Evolutionary conservation across 2,888 invertebrate species (phyloP).

Genomic region (Sceliomorpha sp.): DNA sequence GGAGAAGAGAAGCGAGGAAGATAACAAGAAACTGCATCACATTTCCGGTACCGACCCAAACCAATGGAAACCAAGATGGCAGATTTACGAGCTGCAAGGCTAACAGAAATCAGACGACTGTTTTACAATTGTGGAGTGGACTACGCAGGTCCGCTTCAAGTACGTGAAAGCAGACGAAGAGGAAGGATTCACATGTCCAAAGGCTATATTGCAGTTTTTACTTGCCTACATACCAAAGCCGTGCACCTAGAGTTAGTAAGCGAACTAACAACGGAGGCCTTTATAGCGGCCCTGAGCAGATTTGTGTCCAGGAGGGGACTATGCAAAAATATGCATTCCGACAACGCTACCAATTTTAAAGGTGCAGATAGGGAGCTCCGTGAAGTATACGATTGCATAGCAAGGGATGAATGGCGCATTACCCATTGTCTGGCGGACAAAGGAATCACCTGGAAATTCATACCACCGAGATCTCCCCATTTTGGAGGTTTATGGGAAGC

Average conservation of each 20-base stretch:
- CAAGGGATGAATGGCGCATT: too few species aligned
- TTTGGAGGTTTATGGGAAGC: too few species aligned
- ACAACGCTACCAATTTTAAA: conserved; percentile 28
- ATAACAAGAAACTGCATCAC: conserved; percentile 14
- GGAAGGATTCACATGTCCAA: conserved; percentile 35
- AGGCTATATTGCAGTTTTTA: conserved; percentile 57
- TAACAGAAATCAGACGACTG: too few species aligned
- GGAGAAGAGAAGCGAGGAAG: conserved; percentile 23
- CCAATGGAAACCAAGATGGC: conserved; percentile 22
- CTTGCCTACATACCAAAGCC: conserved; percentile 56
- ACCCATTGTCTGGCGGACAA: too few species aligned
- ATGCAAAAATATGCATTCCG: conserved; percentile 30
- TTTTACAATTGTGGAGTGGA: too few species aligned
- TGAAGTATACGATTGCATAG: too few species aligned
- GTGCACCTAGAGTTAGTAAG: conserved; percentile 48
- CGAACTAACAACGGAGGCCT: conserved; percentile 37
- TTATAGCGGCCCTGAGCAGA: conserved; percentile 38
- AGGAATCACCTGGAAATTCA: too few species aligned
- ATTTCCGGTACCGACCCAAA: conserved; percentile 22
- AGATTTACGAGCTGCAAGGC: too few species aligned
- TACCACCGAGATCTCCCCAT: too few species aligned
- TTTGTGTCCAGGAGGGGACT: conserved; percentile 38
- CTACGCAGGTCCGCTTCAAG: conserved; percentile 54
- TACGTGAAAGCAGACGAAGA: conserved; percentile 37
- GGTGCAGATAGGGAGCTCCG: too few species aligned